A percentile compares a stretch with the other conserved stretches of the same genome.
phyloP scores from a whole-genome alignment of 2,113 vertebrate species.

The Actenoides hombroni region DNA sequence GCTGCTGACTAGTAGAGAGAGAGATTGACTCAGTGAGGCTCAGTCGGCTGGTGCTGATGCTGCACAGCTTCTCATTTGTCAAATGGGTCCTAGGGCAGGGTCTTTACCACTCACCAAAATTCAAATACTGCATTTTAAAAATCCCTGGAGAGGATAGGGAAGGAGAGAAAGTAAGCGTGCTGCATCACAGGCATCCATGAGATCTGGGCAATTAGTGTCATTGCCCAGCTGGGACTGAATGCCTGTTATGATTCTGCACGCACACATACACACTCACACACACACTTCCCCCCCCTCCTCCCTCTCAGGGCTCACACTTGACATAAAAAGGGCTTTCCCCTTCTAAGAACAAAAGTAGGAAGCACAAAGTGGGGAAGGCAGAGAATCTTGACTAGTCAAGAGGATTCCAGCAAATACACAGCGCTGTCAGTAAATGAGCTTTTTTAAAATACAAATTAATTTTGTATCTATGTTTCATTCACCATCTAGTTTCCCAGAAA shows the following conservation, averaged over 20 bases:
- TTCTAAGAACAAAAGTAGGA: neutral
- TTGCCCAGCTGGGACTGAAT: conserved; percentile 73
- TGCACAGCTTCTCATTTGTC: conserved; percentile 82
- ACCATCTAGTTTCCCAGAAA: neutral
- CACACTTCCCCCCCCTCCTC: neutral
- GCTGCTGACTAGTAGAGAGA: conserved; percentile 71
- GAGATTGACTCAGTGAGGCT: conserved; percentile 72
- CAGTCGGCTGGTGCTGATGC: conserved; percentile 74
- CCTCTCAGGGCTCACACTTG: conserved; percentile 38
- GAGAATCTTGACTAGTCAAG: neutral
- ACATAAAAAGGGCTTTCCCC: conserved; percentile 56
- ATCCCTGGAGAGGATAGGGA: conserved; percentile 71
- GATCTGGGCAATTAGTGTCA: conserved; percentile 75
- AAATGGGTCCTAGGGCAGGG: conserved; percentile 81
- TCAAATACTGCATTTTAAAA: conserved; percentile 82
- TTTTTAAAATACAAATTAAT: neutral
- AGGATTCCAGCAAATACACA: neutral
- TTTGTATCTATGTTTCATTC: neutral
- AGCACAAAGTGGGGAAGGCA: neutral
- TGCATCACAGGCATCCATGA: conserved; percentile 67
- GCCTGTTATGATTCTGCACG: conserved; percentile 57
- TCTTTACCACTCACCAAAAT: conserved; percentile 82
- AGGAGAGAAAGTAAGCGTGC: conserved; percentile 54
- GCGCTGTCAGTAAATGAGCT: neutral
- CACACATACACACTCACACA: conserved; percentile 2